phyloP scores from a whole-genome alignment of 53 echinoderm and acorn worm genomes.

The Henricia sp. region DNA sequence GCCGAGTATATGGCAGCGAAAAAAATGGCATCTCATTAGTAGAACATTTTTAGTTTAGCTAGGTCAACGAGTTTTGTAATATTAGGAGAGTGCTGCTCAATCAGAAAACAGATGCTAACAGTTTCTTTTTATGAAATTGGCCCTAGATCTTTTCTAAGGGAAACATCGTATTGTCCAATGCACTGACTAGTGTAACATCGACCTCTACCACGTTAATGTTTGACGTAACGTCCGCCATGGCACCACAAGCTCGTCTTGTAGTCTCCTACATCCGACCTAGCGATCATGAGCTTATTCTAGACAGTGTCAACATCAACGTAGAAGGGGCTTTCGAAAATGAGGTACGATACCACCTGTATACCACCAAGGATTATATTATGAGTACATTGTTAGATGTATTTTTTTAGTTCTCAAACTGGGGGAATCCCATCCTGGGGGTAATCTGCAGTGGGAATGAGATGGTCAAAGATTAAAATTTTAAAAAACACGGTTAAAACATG shows the following conservation, averaged over 20 bases:
- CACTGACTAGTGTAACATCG: slow-evolving; percentile 35
- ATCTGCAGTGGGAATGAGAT: too few species aligned
- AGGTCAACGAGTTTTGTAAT: background rate
- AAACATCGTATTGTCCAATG: slow-evolving; percentile 57
- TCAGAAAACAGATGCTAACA: background rate
- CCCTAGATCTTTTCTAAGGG: slow-evolving; percentile 80
- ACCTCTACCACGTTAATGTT: slow-evolving; percentile 3
- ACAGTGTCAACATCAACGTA: slow-evolving; percentile 81
- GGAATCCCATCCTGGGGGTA: too few species aligned
- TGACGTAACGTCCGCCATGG: slow-evolving; percentile 72
- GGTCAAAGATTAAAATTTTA: too few species aligned
- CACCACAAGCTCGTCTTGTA: slow-evolving; percentile 81
- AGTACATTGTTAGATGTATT: too few species aligned
- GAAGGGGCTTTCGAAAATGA: slow-evolving; percentile 80
- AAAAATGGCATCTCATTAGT: too few species aligned
- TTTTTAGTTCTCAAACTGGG: too few species aligned
- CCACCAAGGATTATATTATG: too few species aligned
- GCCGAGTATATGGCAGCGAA: too few species aligned
- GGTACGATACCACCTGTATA: slow-evolving; percentile 28
- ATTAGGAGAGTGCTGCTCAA: background rate
- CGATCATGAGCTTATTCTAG: slow-evolving; percentile 73
- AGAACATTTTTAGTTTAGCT: too few species aligned
- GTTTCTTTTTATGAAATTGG: background rate
- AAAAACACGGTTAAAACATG: too few species aligned
- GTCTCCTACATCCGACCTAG: slow-evolving; percentile 69